Conservation (phyloP, 2,888 invertebrate species). For the Rutpela maculata region DNA sequence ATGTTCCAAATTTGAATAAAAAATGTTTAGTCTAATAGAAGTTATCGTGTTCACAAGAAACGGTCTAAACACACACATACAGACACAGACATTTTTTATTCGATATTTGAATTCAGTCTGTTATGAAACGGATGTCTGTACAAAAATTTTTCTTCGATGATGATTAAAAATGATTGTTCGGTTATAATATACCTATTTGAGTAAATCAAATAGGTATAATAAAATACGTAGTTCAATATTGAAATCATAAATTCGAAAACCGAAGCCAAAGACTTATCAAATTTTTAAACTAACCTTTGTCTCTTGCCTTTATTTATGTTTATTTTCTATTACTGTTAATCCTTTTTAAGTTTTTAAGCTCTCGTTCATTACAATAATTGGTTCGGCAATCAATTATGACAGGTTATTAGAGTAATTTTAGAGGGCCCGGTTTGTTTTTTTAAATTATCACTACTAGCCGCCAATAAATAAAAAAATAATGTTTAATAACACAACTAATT, state of each 20-base stretch:
- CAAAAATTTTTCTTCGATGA: no score
- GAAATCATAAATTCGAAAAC: background rate
- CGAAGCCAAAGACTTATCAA: background rate
- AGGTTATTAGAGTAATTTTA: background rate
- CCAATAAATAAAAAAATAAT: slow-evolving; percentile 2
- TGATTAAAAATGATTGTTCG: no score
- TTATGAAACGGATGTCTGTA: no score
- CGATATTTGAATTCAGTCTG: no score
- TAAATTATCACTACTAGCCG: slow-evolving; percentile 1
- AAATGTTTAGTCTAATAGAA: no score
- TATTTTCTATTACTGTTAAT: slow-evolving; percentile 1
- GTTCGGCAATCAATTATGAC: slow-evolving; percentile 4
- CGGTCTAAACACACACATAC: no score
- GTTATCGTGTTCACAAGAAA: no score
- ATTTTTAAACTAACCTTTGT: background rate
- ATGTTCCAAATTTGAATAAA: no score
- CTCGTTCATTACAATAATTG: slow-evolving; percentile 7
- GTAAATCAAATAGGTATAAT: no score
- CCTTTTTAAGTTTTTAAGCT: background rate
- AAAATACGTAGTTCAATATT: background rate
- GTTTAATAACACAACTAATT: slow-evolving; percentile 1
- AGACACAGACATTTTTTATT: no score
- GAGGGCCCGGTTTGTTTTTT: background rate
- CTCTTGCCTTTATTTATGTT: background rate
- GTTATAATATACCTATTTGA: no score